Evolutionary conservation across 2,888 invertebrate species (phyloP).

Genomic region (Sminthurides aquaticus): DNA sequence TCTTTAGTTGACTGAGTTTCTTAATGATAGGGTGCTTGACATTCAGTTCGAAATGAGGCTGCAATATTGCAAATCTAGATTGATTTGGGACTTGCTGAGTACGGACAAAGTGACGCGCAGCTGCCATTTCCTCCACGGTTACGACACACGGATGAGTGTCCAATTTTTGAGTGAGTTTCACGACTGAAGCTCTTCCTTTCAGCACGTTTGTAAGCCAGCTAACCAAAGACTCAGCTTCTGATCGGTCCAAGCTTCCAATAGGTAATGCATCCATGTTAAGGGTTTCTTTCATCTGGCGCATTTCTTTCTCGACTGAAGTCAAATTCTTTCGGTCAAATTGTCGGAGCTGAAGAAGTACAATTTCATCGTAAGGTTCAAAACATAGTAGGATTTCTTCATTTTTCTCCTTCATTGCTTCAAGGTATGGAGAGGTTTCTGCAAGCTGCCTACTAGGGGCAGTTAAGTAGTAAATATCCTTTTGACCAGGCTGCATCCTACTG

Average conservation of each 20-base stretch:
- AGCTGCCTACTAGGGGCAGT: constrained; percentile 87
- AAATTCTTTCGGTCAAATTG: constrained; percentile 70
- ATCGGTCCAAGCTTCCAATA: constrained; percentile 61
- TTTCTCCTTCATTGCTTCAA: constrained; percentile 79
- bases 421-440: constrained; percentile 91
- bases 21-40: constrained; percentile 84
- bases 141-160: constrained; percentile 89
- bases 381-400: constrained; percentile 89
- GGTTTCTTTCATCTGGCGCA: constrained; percentile 63
- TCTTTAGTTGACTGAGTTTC: constrained; percentile 69
- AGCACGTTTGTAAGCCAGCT: constrained; percentile 70
- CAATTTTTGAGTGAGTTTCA: constrained; percentile 74
- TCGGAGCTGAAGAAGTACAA: constrained; percentile 80
- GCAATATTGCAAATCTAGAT: constrained; percentile 72
- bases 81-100: constrained; percentile 79
- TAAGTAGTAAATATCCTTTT: constrained; percentile 82
- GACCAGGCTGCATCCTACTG: constrained; percentile 64
- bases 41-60: constrained; percentile 90
- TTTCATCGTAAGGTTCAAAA: constrained; percentile 93
- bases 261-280: constrained; percentile 57
- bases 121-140: constrained; percentile 93
- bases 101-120: constrained; percentile 86
- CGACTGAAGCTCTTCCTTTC: constrained; percentile 69
- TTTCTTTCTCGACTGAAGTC: constrained; percentile 87
- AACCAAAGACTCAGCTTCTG: constrained; percentile 69